phyloP scores from a whole-genome alignment of 2,797 vertebrate genomes.

The Halcyon smyrnensis region DNA sequence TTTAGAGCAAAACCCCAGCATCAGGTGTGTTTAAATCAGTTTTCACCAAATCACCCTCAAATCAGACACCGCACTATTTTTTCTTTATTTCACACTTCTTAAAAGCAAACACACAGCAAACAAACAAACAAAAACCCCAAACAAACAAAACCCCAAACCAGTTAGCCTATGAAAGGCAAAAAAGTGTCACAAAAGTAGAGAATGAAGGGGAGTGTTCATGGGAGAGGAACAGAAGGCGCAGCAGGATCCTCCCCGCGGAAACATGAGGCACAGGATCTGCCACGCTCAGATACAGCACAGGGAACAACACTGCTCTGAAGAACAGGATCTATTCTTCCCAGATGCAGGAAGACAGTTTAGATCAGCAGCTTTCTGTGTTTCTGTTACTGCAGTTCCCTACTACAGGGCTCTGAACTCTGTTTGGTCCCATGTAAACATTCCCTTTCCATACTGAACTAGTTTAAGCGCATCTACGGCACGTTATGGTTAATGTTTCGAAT shows the following conservation, averaged over 20 bases:
- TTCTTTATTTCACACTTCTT: background rate
- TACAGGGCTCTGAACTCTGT: background rate
- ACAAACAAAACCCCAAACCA: background rate
- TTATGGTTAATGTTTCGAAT: background rate
- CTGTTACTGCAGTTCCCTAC: background rate
- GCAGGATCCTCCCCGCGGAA: fast-evolving
- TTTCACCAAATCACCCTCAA: background rate
- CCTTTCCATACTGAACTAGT: background rate
- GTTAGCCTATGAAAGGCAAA: background rate
- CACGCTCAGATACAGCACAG: background rate
- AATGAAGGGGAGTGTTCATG: background rate
- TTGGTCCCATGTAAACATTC: background rate
- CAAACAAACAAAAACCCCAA: too few species aligned
- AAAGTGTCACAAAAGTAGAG: background rate
- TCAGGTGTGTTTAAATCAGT: background rate
- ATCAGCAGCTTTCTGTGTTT: background rate
- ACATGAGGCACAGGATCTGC: background rate
- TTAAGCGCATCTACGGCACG: background rate
- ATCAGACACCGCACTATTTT: background rate
- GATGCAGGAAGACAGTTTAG: background rate
- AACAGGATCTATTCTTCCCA: background rate
- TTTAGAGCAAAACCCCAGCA: background rate
- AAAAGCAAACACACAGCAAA: background rate
- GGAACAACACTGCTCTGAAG: background rate
- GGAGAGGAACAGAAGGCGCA: background rate